phyloP scores from a whole-genome alignment of 2,797 vertebrate species.

The Pangasius krempfi region DNA sequence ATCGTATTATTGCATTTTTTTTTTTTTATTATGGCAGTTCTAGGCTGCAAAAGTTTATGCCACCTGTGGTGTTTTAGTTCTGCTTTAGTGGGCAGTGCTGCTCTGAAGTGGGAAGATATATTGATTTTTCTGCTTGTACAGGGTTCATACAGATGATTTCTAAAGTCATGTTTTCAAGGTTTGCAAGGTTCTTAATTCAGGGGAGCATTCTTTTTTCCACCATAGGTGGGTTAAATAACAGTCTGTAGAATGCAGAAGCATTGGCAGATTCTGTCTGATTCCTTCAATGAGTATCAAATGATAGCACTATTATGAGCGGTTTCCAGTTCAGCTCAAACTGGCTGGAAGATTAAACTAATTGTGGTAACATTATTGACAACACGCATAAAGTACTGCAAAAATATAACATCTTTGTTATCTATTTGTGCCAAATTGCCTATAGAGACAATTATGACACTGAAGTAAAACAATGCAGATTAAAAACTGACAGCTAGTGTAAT shows the following conservation, averaged over 20 bases:
- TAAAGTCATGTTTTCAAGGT: background rate
- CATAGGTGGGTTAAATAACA: background rate
- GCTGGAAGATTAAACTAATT: background rate
- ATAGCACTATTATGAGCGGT: background rate
- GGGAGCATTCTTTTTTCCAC: background rate
- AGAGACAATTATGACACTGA: background rate
- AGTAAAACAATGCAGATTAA: background rate
- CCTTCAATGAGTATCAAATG: background rate
- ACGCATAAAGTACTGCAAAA: background rate
- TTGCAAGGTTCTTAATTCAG: background rate
- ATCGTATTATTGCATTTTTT: background rate
- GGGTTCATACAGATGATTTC: background rate
- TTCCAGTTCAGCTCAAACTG: background rate
- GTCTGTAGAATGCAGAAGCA: background rate
- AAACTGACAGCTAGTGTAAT: background rate
- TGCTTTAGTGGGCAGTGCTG: background rate
- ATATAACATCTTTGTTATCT: background rate
- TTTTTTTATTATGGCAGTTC: background rate
- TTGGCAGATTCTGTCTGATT: background rate
- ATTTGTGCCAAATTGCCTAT: background rate
- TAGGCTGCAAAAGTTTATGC: background rate
- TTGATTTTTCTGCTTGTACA: background rate
- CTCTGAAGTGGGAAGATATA: slow-evolving; percentile 30
- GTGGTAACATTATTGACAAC: background rate
- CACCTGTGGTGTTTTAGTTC: background rate